A percentile compares a stretch with the other conserved stretches of the same genome.
These are phyloP conservation scores for Serrognathus titanus DNA, from an alignment of 2,888 invertebrate genomes.

Conservation along the genomic window DNA sequence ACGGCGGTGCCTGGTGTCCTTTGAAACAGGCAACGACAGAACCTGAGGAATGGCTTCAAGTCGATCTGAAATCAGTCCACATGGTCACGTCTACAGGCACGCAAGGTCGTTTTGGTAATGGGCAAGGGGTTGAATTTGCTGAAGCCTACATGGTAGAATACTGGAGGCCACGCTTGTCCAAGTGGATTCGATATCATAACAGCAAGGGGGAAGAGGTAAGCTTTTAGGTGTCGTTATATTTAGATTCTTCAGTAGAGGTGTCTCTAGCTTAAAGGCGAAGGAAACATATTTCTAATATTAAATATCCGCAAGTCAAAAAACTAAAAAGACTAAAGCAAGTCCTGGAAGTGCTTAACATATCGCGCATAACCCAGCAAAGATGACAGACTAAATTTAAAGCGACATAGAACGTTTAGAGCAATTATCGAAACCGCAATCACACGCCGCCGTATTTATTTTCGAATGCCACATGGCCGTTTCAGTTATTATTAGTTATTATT, in stretches of 20 bases:
- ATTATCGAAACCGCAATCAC: conserved; percentile 37
- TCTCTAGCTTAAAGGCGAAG: too few species aligned
- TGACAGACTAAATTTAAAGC: conserved; percentile 20
- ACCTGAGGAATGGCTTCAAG: conserved; percentile 74
- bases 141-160: conserved; percentile 83
- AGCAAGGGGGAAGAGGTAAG: conserved; percentile 75
- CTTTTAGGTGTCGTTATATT: too few species aligned
- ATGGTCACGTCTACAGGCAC: conserved; percentile 81
- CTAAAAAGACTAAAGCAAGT: too few species aligned
- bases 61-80: conserved; percentile 73
- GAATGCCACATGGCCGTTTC: conserved; percentile 24
- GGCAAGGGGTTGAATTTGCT: conserved; percentile 83
- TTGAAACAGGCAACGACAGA: conserved; percentile 73
- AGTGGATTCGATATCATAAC: conserved; percentile 79
- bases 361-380: too few species aligned
- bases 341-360: too few species aligned
- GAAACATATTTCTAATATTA: too few species aligned
- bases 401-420: conserved; percentile 27
- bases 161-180: conserved; percentile 73
- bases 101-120: conserved; percentile 91
- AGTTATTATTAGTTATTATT: conserved; percentile 12
- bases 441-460: conserved; percentile 21
- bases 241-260: too few species aligned
- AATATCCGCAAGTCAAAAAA: too few species aligned
- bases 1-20: conserved; percentile 96